Evolutionary conservation across 2,888 invertebrate genomes (phyloP).

Genomic region (Sarcophaga variegata): DNA sequence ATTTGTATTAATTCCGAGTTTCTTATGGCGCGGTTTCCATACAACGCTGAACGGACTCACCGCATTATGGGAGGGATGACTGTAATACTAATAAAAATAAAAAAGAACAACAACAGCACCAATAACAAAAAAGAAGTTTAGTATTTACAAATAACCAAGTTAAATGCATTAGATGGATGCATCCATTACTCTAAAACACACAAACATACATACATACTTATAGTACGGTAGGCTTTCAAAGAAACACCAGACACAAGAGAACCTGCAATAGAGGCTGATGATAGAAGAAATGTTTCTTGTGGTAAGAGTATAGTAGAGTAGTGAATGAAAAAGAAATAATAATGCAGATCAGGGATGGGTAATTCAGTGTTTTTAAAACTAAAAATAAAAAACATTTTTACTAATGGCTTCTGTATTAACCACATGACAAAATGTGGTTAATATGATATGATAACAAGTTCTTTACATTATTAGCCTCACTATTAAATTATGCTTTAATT

Average conservation of each 20-base stretch:
- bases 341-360: not conserved
- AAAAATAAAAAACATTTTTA: no score
- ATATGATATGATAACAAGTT: no score
- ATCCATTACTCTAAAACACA: not conserved
- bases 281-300: slow-evolving; percentile 21
- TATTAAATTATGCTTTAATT: no score
- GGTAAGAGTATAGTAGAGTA: not conserved
- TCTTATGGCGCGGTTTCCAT: no score
- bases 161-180: slow-evolving; percentile 46
- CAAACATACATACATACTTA: not conserved
- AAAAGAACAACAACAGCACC: not conserved
- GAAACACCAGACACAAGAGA: no score
- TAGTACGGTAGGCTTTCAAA: not conserved
- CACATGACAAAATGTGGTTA: no score
- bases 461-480: no score
- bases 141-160: not conserved
- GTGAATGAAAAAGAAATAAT: slow-evolving; percentile 7
- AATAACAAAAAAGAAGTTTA: slow-evolving; percentile 4
- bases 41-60: no score
- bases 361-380: not conserved
- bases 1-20: no score
- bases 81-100: not conserved
- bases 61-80: no score
- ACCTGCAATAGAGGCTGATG: not conserved
- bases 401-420: no score